Base-by-base conservation (phyloP, 2,888 invertebrate species). In the Agonum fuliginosum region DNA sequence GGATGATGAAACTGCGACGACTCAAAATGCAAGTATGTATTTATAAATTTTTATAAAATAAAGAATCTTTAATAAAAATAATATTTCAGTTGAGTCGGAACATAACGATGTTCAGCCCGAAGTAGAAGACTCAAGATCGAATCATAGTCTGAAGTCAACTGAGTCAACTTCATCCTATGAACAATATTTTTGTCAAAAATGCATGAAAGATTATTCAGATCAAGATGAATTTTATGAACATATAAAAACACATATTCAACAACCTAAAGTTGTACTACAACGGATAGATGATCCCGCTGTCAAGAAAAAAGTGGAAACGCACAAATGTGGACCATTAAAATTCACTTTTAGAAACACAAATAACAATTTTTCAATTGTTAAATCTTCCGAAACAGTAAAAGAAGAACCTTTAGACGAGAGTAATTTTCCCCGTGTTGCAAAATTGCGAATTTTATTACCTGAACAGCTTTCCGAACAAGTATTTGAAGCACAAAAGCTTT, bases 121-220 rank as follows among this genome's bases (percentile, higher is more conserved):
- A 67, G 30, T 75, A 75, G 75, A 75, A 51, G 75, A 75, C 20
- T 6, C 75, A 48, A 51, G 19, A 34, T 75, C 75, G 12, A 75
- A 75, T 75, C 43, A 75, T 4, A 74, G 74, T 27, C 24, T 24
- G 5, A 62, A 41, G 14, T 67, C 75, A 48, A 17, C n/a, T 48
- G 46, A 41, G 14, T 67, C 75, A 48, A 17, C n/a, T 48, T 48
- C 67, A 41, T 75, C 75, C 19, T 48, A 14, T 14, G 79, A 78
- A 73, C 81, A 81, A 67, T 80, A 81, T 12, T 77, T 77, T 51
- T 83, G 83, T 71, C 76, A 79, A 10, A 79, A 76, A 58, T 83
- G 83, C 78, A 71, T 81, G 73, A 24, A 78, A 17, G 71, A 81
- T 20, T 83, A 82, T 76, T 79, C 79, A 1, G 81, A 81, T 30